Evolutionary conservation across 1,140 invertebrate genomes (phyloP).

Genomic region (Atopsyche davidsoni): DNA sequence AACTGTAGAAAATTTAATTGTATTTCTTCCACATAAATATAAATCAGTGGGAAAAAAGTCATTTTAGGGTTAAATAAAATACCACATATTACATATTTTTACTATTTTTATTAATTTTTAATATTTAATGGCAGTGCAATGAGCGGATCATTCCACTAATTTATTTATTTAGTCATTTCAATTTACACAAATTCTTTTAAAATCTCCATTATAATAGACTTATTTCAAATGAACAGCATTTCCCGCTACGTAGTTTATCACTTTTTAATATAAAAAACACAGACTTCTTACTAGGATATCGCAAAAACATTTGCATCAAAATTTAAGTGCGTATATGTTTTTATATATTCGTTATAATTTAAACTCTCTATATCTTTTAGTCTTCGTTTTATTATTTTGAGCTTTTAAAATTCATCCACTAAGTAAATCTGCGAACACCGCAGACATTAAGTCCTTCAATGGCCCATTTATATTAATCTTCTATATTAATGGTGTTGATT

Average conservation of each 20-base stretch:
- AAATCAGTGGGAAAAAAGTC: background rate
- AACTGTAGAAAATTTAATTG: too few relatives aligned
- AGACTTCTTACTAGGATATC: constrained; percentile 31
- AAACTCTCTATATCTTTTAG: constrained; percentile 25
- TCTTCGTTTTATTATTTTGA: constrained; percentile 30
- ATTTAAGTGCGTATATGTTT: constrained; percentile 20
- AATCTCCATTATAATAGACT: constrained; percentile 19
- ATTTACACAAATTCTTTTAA: constrained; percentile 26
- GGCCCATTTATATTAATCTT: constrained; percentile 27
- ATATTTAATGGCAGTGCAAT: constrained; percentile 18
- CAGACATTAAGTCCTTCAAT: constrained; percentile 28
- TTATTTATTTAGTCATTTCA: constrained; percentile 17
- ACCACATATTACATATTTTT: constrained; percentile 9
- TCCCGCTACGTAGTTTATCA: constrained; percentile 25
- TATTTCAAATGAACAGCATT: constrained; percentile 25
- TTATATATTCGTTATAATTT: constrained; percentile 23
- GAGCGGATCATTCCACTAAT: constrained; percentile 21
- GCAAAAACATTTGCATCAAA: constrained; percentile 29
- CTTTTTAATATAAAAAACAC: constrained; percentile 31
- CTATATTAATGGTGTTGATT: constrained; percentile 30
- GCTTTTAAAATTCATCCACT: constrained; percentile 24
- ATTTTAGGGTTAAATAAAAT: background rate
- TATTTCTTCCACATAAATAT: background rate
- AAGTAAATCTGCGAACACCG: constrained; percentile 11
- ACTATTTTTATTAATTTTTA: constrained; percentile 19